phyloP scores from a whole-genome alignment of 2,113 vertebrate genomes.

The Carollia perspicillata region DNA sequence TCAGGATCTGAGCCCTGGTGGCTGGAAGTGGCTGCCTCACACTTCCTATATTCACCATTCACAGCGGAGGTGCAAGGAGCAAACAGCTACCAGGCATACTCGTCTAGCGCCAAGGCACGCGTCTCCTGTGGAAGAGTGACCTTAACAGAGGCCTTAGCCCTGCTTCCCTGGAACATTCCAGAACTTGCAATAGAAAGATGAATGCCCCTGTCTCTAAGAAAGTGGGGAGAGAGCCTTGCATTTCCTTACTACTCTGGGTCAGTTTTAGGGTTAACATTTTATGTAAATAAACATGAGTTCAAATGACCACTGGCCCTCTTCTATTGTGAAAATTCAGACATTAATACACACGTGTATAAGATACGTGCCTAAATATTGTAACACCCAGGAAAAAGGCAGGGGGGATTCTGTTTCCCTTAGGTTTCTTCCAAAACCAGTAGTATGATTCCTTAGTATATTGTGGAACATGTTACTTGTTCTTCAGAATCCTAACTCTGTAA shows the following conservation, averaged over 20 bases:
- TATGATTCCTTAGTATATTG: background rate
- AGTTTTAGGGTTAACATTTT: background rate
- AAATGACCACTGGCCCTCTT: background rate
- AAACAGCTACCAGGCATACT: accelerated
- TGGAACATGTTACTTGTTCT: background rate
- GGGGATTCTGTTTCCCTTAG: background rate
- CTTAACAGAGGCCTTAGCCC: background rate
- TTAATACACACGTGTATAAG: background rate
- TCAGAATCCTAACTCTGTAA: background rate
- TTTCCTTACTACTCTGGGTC: background rate
- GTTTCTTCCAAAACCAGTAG: background rate
- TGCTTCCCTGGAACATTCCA: background rate
- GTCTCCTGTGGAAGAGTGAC: background rate
- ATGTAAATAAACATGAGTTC: background rate
- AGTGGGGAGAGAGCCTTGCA: background rate
- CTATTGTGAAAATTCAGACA: background rate
- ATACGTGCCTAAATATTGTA: background rate
- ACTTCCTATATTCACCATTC: accelerated
- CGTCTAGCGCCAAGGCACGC: accelerated
- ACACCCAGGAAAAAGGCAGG: background rate
- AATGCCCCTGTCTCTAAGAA: background rate
- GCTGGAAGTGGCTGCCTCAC: accelerated
- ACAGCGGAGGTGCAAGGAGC: background rate
- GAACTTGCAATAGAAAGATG: background rate
- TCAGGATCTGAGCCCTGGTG: accelerated